Percentiles rank a stretch among this genome's conserved stretches.
These are phyloP conservation scores for Lagria hirta DNA, from an alignment of 2,888 invertebrate species.

Conservation along the genomic window DNA sequence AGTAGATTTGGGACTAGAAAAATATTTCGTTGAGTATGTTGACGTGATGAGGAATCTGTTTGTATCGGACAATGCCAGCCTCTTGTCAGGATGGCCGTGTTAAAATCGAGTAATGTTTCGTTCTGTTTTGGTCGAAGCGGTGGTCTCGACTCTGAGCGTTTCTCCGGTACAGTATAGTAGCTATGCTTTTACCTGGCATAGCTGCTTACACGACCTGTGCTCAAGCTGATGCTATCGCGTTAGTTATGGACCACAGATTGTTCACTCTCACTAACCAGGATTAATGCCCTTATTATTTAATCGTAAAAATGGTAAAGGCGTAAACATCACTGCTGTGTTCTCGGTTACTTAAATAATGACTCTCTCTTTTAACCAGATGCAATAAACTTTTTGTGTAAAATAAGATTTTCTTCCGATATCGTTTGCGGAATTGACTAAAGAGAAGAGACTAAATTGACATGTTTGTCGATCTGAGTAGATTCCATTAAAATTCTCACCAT, in stretches of 20 bases:
- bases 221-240: conserved; percentile 48
- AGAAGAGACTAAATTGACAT: conserved; percentile 31
- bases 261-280: conserved; percentile 49
- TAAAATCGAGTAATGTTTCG: conserved; percentile 3
- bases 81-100: no score
- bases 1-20: no score
- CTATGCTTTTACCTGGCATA: conserved; percentile 30
- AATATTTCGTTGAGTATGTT: background rate
- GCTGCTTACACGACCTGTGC: conserved; percentile 36
- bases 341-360: conserved; percentile 14
- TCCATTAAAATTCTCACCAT: conserved; percentile 32
- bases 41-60: conserved; percentile 21
- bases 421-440: conserved; percentile 31
- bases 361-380: conserved; percentile 19
- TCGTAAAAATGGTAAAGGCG: conserved; percentile 33
- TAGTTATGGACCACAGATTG: conserved; percentile 52
- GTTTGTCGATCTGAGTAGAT: conserved; percentile 32
- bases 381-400: conserved; percentile 14
- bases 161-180: conserved; percentile 16
- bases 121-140: conserved; percentile 36
- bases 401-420: conserved; percentile 8
- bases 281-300: conserved; percentile 52
- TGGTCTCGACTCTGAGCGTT: conserved; percentile 33
- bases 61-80: conserved; percentile 16
- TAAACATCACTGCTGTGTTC: conserved; percentile 25